Conservation (phyloP, 2,888 invertebrate genomes). For the Yponomeuta evonymella region DNA sequence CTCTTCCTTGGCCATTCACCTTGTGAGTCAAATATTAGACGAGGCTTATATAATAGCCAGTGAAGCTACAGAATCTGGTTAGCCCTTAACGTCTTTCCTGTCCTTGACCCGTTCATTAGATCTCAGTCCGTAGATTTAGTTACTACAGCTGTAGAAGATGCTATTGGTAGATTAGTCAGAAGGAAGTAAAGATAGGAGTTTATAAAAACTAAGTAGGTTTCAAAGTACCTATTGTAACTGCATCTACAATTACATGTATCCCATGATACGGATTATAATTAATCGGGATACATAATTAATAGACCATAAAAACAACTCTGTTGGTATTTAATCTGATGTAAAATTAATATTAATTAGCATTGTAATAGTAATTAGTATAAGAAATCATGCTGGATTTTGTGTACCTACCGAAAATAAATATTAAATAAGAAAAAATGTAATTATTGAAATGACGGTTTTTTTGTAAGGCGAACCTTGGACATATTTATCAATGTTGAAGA, state of each 20-base stretch:
- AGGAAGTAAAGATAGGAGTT: too few species aligned
- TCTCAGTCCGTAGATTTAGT: neutral
- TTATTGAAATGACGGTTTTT: neutral
- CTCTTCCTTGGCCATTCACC: constrained; percentile 44
- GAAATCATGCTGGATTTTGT: too few species aligned
- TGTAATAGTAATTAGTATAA: too few species aligned
- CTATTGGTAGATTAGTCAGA: too few species aligned
- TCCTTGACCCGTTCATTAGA: constrained; percentile 2
- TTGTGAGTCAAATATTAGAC: constrained; percentile 58
- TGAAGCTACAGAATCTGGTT: constrained; percentile 50
- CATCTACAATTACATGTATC: too few species aligned
- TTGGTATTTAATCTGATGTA: too few species aligned
- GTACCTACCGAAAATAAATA: too few species aligned
- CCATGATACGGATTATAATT: too few species aligned
- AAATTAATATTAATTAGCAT: too few species aligned
- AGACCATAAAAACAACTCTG: too few species aligned
- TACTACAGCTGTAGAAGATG: neutral
- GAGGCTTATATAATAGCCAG: constrained; percentile 57
- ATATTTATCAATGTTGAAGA: constrained; percentile 40
- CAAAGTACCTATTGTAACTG: too few species aligned
- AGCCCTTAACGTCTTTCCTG: neutral
- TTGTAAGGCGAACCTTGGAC: constrained; percentile 45
- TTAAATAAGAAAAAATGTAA: neutral
- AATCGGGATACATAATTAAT: too few species aligned
- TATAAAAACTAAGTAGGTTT: neutral